Percentiles rank a stretch among this genome's conserved stretches.
Evolutionary conservation across 2,888 invertebrate species (phyloP).

Genomic region (Hydriomena furcata): DNA sequence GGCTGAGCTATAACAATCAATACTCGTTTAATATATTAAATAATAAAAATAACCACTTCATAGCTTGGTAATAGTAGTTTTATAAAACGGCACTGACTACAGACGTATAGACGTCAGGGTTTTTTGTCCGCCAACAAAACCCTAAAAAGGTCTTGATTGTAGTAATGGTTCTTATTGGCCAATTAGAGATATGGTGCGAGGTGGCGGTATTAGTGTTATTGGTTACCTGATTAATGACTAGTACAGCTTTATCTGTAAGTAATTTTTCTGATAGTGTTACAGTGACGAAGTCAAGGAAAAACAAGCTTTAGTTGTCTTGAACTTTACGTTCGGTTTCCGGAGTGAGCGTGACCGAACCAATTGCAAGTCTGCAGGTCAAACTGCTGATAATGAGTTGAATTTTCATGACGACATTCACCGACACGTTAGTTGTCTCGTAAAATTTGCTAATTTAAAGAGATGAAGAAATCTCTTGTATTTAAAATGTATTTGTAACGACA

Average conservation of each 20-base stretch:
- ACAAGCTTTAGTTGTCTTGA: slow-evolving; percentile 18
- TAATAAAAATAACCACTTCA: no score
- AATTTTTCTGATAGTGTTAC: slow-evolving; percentile 6
- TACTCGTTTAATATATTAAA: no score
- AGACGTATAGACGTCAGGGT: no score
- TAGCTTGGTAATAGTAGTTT: no score
- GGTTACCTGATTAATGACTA: slow-evolving; percentile 2
- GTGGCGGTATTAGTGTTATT: slow-evolving; percentile 2
- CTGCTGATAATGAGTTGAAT: slow-evolving; percentile 4
- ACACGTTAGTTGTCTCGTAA: no score
- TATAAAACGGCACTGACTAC: no score
- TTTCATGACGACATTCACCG: not conserved
- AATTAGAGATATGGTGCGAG: slow-evolving; percentile 6
- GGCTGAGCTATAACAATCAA: no score
- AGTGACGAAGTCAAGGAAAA: slow-evolving; percentile 18
- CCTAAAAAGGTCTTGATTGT: not conserved
- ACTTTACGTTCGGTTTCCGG: slow-evolving; percentile 20
- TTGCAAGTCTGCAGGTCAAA: slow-evolving; percentile 9
- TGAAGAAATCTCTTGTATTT: no score
- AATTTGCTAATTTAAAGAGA: no score
- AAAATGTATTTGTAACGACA: no score
- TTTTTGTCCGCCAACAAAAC: no score
- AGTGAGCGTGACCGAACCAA: slow-evolving; percentile 1
- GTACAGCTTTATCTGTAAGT: not conserved
- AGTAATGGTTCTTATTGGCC: slow-evolving; percentile 7